phyloP scores from a whole-genome alignment of 2,888 invertebrate species.

The Rhingia campestris region DNA sequence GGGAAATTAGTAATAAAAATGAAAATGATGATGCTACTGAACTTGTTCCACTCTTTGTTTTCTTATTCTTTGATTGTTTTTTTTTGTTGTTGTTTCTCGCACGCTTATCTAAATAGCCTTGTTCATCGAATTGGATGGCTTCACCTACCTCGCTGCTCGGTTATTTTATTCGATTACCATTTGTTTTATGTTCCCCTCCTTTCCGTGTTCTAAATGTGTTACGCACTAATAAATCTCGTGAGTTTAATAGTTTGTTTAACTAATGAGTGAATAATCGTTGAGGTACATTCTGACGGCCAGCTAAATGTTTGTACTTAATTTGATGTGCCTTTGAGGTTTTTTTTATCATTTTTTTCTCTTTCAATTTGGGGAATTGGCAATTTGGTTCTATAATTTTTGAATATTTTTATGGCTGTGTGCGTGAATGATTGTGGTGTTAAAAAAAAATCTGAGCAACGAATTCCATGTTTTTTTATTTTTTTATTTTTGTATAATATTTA shows the following conservation, averaged over 20 bases:
- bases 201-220: slow-evolving; percentile 5
- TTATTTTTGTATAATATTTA: background rate
- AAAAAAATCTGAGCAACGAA: no score
- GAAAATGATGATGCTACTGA: slow-evolving; percentile 16
- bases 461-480: background rate
- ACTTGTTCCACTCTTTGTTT: slow-evolving; percentile 12
- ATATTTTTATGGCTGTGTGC: background rate
- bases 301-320: slow-evolving; percentile 48
- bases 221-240: slow-evolving; percentile 34
- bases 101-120: slow-evolving; percentile 37
- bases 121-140: slow-evolving; percentile 37
- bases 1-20: slow-evolving; percentile 7
- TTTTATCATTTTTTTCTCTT: slow-evolving; percentile 14
- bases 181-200: slow-evolving; percentile 11
- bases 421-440: slow-evolving; percentile 2
- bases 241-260: slow-evolving; percentile 36
- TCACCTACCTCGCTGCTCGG: slow-evolving; percentile 20
- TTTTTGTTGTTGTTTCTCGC: slow-evolving; percentile 38
- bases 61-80: background rate
- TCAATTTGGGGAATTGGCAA: background rate
- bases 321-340: slow-evolving; percentile 23
- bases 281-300: slow-evolving; percentile 26
- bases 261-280: slow-evolving; percentile 39
- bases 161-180: slow-evolving; percentile 19
- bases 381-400: background rate